Base-by-base conservation (phyloP, 2,113 vertebrate species). In the Corydoras sp. region DNA sequence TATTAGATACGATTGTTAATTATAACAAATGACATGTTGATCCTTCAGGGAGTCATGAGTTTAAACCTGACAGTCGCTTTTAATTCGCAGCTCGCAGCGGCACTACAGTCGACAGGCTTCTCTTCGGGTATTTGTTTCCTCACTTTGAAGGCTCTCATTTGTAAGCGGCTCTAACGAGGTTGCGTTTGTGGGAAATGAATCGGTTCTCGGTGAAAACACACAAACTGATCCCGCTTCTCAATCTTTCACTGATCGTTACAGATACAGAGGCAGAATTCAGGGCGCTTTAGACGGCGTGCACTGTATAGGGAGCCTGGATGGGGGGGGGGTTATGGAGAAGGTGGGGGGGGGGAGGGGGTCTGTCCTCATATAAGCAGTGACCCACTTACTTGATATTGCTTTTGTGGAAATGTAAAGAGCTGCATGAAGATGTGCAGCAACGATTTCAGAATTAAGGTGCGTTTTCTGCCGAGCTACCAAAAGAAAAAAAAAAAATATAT, bases 311-410 rank as follows among this genome's bases (percentile, higher is more conserved):
- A 43, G 35, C 35, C 35, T 43, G 35, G 35, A 82, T 29, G 75
- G 62, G n/a, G 12, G 51, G 64, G 62, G 78, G 56, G 66, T 65
- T n/a, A n/a, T n/a, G n/a, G n/a, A n/a, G n/a, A n/a, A n/a, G n/a
- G n/a, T n/a, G n/a, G n/a, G 75, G 62, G n/a, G 12, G 51, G 64
- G 62, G 78, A 54, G 24, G 18, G 2, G 56, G 55, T 74, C 63
- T 76, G 43, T 77, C 78, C 75, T 74, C 65, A 60, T 69, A 60
- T 68, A 69, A 64, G 75, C 74, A 76, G 74, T 86, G 86, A 83
- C 85, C 84, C 79, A 89, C 77, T 88, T 87, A 80, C 84, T 84
- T 82, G 83, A 68, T 83, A 24, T 24, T 24, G 18, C 18, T 24
- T 24, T 24, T 24, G 18, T 24, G 18, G 18, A 24, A 24, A 24